Percentiles rank a stretch among this genome's conserved stretches.
phyloP scores from a whole-genome alignment of 2,888 invertebrate genomes.

The Campoplex capitator region DNA sequence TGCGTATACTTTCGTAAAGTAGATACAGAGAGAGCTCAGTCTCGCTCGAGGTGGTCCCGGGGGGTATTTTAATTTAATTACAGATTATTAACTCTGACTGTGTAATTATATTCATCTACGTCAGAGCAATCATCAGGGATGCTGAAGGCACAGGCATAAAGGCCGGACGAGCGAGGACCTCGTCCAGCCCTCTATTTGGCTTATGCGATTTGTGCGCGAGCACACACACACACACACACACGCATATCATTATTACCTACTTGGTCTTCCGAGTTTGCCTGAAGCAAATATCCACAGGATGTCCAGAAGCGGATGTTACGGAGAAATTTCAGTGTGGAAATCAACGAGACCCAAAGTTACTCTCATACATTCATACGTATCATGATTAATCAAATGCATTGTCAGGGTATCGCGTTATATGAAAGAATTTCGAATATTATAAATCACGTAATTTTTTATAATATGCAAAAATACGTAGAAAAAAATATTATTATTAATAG shows the following conservation, averaged over 20 bases:
- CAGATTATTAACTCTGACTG: conserved; percentile 73
- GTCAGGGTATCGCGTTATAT: neutral
- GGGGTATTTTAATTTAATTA: conserved; percentile 75
- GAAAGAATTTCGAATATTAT: neutral
- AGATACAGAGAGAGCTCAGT: conserved; percentile 35
- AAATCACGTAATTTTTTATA: neutral
- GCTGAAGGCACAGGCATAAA: conserved; percentile 38
- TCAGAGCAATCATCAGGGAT: conserved; percentile 53
- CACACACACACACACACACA: conserved; percentile 58
- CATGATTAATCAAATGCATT: neutral
- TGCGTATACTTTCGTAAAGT: conserved; percentile 23
- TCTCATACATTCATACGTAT: conserved; percentile 5
- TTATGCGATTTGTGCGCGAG: conserved; percentile 70
- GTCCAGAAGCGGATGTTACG: conserved; percentile 45
- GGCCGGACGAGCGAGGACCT: conserved; percentile 59
- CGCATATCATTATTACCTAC: conserved; percentile 67
- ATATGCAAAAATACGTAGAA: no score
- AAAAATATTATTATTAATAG: neutral
- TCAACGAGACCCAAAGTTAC: conserved; percentile 14
- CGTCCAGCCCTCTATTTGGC: conserved; percentile 70
- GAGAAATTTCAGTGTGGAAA: conserved; percentile 40
- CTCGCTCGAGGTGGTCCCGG: conserved; percentile 67
- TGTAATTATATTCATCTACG: conserved; percentile 73
- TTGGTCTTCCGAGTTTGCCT: conserved; percentile 68
- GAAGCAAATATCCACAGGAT: conserved; percentile 70